Conservation (phyloP, 2,888 invertebrate genomes). For the Julus scandinavius region DNA sequence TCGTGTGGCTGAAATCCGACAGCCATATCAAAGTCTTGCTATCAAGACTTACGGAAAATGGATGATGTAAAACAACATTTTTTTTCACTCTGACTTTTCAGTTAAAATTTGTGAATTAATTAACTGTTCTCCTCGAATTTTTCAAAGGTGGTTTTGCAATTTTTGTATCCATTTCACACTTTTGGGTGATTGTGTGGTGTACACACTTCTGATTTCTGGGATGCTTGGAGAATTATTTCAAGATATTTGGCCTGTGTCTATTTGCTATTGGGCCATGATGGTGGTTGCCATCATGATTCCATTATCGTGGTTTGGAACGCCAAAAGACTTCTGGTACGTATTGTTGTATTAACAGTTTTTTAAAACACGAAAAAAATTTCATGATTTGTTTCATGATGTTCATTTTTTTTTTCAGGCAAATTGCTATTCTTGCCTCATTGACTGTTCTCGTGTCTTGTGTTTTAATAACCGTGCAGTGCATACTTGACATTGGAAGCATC, state of each 20-base stretch:
- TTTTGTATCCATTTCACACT: neutral
- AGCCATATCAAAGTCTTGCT: slow-evolving; percentile 78
- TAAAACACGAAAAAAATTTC: neutral
- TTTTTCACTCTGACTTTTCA: neutral
- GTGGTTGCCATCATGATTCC: slow-evolving; percentile 74
- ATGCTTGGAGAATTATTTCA: slow-evolving; percentile 72
- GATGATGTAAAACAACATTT: slow-evolving; percentile 59
- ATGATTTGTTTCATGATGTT: neutral
- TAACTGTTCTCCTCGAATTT: neutral
- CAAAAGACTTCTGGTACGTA: slow-evolving; percentile 77
- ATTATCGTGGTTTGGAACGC: slow-evolving; percentile 75
- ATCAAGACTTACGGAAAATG: slow-evolving; percentile 72
- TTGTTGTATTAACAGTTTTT: neutral
- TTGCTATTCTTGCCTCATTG: slow-evolving; percentile 74
- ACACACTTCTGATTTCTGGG: slow-evolving; percentile 75
- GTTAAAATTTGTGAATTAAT: neutral
- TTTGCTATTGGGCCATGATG: slow-evolving; percentile 75
- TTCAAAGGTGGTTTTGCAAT: neutral
- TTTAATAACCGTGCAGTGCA: slow-evolving; percentile 73
- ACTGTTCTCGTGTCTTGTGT: slow-evolving; percentile 74
- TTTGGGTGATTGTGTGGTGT: slow-evolving; percentile 75
- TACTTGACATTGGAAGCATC: slow-evolving; percentile 67
- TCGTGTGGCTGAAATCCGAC: slow-evolving; percentile 70
- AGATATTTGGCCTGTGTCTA: slow-evolving; percentile 68
- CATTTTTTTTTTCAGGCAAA: slow-evolving; percentile 67